These are phyloP conservation scores for Pomacea canaliculata DNA, from an alignment of 2,888 invertebrate genomes.

Conservation along the genomic window DNA sequence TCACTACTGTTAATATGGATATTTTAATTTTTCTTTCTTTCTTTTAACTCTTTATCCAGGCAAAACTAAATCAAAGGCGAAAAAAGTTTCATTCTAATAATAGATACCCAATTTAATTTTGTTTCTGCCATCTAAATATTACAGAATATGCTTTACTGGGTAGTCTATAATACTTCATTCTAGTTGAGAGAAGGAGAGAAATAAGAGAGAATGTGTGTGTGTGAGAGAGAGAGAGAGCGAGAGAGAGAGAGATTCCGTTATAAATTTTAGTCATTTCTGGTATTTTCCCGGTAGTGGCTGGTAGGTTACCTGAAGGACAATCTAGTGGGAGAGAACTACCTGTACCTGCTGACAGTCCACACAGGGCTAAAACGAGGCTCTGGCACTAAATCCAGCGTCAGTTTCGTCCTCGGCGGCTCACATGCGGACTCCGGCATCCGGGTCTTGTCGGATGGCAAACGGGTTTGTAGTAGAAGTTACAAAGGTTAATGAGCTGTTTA, in stretches of 20 bases:
- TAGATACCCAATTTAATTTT: no score
- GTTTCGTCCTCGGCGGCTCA: conserved; percentile 61
- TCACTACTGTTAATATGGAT: no score
- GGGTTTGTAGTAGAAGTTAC: background rate
- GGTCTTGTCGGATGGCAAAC: conserved; percentile 51
- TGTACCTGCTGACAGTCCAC: conserved; percentile 58
- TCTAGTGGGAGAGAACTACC: conserved; percentile 54
- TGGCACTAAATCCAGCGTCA: conserved; percentile 55
- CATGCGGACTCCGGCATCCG: conserved; percentile 60
- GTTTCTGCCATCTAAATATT: no score
- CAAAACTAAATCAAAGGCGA: no score
- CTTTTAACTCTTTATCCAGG: no score
- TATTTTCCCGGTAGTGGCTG: conserved; percentile 52
- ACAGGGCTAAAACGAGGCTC: conserved; percentile 59
- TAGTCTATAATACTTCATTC: no score
- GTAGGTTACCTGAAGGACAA: conserved; percentile 60
- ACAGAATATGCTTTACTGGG: no score
- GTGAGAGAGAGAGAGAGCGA: background rate
- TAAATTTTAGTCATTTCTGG: no score
- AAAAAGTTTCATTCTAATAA: no score
- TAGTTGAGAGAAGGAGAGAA: no score
- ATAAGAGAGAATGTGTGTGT: background rate
- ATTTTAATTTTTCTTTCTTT: no score
- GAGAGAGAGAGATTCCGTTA: background rate
- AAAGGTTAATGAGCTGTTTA: no score